Base-by-base conservation (phyloP, 2,113 vertebrate genomes). In the Aegotheles bennettii region DNA sequence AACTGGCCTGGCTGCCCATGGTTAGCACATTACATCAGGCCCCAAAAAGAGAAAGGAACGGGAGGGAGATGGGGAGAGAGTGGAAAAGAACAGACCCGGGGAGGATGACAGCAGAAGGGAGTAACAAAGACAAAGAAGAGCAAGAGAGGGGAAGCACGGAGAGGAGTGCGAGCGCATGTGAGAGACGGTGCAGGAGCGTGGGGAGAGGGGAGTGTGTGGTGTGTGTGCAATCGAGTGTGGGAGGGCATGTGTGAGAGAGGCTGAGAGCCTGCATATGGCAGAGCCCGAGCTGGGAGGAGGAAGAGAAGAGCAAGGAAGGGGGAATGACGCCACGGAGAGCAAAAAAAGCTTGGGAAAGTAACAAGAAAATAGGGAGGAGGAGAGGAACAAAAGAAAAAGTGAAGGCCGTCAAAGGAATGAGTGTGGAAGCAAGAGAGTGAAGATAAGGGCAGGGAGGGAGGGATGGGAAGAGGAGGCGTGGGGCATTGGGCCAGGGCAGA, bases 1-100 rank as follows among this genome's bases (percentile, higher is more conserved):
- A 99, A 99, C 99, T 99, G 99, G 97, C 94, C 96, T 42, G 91
- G 94, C 97, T 97, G 96, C 97, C 92, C 93, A 96, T 98, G 97
- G 97, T 95, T 96, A 91, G 96, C 29, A 95, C 96, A 97, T 98
- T 97, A 98, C 97, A 98, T 98, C 98, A 98, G 97, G 95, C 71
- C 96, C 97, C 87, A 93, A 96, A 97, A 92, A 95, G 92, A 87
- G 96, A 86, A 85, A 45, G 90, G 90, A 69, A 80, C 83, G 80
- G 95, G 83, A 83, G 94, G 91, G 95, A 92, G 90, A 93, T 82
- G 87, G 92, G 88, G 85, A 89, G 76, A 89, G 88, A 93, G 81
- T 83, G 92, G 94, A 93, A 93, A 96, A 95, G 94, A 91, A 84
- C 89, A 81, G 82, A 77, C 51, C 56, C 77, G 51, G 93, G 80